phyloP scores from a whole-genome alignment of 35 echinoderm and acorn worm genomes.

The Nesometra sesokonis region DNA sequence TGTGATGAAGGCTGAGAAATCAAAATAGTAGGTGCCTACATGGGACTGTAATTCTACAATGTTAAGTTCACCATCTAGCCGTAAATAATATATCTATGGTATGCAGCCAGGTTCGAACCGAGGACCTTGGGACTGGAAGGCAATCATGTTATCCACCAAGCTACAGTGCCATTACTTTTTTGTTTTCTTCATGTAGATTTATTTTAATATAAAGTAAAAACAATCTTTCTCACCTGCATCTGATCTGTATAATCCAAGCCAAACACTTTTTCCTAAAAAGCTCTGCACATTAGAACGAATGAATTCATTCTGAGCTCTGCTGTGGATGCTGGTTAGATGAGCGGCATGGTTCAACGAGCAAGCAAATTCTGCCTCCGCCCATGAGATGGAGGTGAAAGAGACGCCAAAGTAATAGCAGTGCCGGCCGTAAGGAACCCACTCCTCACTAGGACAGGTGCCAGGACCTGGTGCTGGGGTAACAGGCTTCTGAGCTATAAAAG shows the following conservation, averaged over 20 bases:
- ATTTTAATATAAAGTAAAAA: too few relatives aligned
- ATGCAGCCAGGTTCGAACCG: too few relatives aligned
- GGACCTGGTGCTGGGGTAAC: slow-evolving; percentile 1
- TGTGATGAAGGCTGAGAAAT: too few relatives aligned
- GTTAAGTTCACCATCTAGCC: too few relatives aligned
- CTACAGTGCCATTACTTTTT: too few relatives aligned
- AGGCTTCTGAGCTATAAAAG: slow-evolving; percentile 33
- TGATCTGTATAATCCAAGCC: slow-evolving; percentile 26
- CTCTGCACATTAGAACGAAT: slow-evolving; percentile 3
- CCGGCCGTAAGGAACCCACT: slow-evolving; percentile 10
- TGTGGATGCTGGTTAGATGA: slow-evolving; percentile 32
- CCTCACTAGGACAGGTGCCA: slow-evolving; percentile 11
- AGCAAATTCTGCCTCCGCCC: slow-evolving; percentile 25
- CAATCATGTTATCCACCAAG: too few relatives aligned
- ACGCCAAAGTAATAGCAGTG: slow-evolving; percentile 21
- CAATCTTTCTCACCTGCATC: not conserved
- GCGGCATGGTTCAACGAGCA: slow-evolving; percentile 7
- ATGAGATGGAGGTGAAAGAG: not conserved
- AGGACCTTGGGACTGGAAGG: too few relatives aligned
- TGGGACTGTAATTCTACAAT: too few relatives aligned
- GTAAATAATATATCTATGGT: too few relatives aligned
- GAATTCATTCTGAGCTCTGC: slow-evolving; percentile 31
- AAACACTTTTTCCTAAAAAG: slow-evolving; percentile 9
- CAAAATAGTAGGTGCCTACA: too few relatives aligned
- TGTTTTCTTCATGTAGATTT: too few relatives aligned